Evolutionary conservation across 2,113 vertebrate species (phyloP), one percentile per base, ranked within the genome.

Genomic region (Nothobranchius furzeri): DNA sequence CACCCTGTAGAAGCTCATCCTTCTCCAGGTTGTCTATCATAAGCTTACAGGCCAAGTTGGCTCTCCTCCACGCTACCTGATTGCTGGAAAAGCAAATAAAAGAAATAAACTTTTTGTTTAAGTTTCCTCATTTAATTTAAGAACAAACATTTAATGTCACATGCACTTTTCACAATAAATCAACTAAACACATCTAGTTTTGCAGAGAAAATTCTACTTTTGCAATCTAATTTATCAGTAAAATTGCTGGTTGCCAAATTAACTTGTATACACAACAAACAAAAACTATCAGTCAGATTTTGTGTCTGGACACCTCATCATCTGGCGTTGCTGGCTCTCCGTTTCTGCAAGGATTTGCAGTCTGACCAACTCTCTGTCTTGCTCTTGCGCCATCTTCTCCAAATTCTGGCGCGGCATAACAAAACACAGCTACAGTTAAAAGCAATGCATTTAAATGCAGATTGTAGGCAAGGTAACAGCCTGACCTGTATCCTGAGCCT

Each of bases 51-150:
- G 96, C 94, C 49, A 99, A 90, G 81, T 98, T 98, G 14, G 96
- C 93, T 73, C 98, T 99, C 80, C 96, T 95, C 97, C 97, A 99
- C 0, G 93, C 95, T 12, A 94, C 94, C 93, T 97, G 97, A 73
- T 98, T 98, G 92, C 97, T 98, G 69, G 37, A 56, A 76, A 47
- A 10, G n/a, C 47, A 2, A 56, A 47, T 12, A 58, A 12, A 70
- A 15, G 49, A 20, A 63, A 1, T 0, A 51, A 46, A 40, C 17
- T 59, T 46, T 6, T 52, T 25, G 49, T 58, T 52, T 9, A 40
- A 7, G 4, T 40, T 40, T 40, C 6, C 9, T 40, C 6, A 40
- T 9, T 9, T 3, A 12, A 52, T 20, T 66, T 47, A 14, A 14
- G 12, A 13, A 47, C 12, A 47, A 47, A 14, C 45, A 47, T 14